phyloP scores from a whole-genome alignment of 1,140 invertebrate genomes.

The Drosophila seguyi region DNA sequence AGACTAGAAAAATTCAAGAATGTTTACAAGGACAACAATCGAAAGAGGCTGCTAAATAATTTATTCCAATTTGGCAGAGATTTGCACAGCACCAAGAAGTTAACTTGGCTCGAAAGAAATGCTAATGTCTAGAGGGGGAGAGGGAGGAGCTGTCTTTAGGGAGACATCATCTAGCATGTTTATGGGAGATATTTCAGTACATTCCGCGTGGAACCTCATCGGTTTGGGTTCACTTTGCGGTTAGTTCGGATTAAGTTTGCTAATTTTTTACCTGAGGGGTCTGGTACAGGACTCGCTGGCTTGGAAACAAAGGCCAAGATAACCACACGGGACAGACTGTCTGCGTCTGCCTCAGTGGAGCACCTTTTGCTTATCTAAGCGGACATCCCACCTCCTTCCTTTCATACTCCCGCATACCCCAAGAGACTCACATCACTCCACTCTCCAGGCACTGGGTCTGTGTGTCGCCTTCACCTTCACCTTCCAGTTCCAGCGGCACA shows the following conservation, averaged over 20 bases:
- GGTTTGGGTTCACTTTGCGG: constrained; percentile 15
- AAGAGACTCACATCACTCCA: constrained; percentile 10
- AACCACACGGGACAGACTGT: constrained; percentile 27
- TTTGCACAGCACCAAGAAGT: constrained; percentile 55
- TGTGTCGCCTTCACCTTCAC: constrained; percentile 50
- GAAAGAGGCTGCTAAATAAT: constrained; percentile 71
- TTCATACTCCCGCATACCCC: background rate
- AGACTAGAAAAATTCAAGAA: constrained; percentile 41
- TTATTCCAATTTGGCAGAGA: constrained; percentile 72
- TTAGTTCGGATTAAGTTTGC: constrained; percentile 48
- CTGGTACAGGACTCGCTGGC: constrained; percentile 1
- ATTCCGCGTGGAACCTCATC: constrained; percentile 4
- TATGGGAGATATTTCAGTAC: background rate
- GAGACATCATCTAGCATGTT: background rate
- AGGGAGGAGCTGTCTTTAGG: background rate
- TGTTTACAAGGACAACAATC: constrained; percentile 43
- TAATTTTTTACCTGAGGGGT: constrained; percentile 43
- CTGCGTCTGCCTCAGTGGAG: constrained; percentile 35
- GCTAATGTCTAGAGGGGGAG: constrained; percentile 15
- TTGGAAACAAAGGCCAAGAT: constrained; percentile 45
- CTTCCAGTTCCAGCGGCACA: constrained; percentile 1
- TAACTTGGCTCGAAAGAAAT: constrained; percentile 39
- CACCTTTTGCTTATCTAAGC: constrained; percentile 63
- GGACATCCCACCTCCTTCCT: constrained; percentile 2
- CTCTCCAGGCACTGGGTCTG: constrained; percentile 52